Evolutionary conservation across 30 jellyfish, hydroid and myxozoan genomes (phyloP).

Genomic region (Pelagia noctiluca): DNA sequence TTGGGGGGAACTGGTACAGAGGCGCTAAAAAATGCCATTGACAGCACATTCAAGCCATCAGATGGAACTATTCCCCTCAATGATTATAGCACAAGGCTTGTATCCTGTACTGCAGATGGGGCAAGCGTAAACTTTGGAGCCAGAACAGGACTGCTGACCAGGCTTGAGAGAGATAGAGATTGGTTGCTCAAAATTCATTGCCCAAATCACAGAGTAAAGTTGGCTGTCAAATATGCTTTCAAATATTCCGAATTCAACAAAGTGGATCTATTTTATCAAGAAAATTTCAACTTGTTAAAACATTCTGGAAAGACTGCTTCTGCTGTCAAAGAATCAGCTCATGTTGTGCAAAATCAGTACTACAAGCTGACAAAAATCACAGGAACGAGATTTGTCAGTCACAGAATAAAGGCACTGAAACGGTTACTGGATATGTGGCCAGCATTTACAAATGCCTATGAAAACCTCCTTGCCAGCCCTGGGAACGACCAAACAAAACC

Average conservation of each 20-base stretch:
- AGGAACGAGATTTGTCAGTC: slow-evolving; percentile 67
- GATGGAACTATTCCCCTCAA: not conserved
- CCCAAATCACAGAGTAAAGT: slow-evolving; percentile 48
- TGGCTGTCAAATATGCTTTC: not conserved
- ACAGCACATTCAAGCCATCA: not conserved
- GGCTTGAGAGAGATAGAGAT: slow-evolving; percentile 16
- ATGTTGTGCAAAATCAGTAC: slow-evolving; percentile 57
- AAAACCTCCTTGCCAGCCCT: slow-evolving; percentile 17
- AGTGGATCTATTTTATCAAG: not conserved
- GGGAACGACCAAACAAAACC: slow-evolving; percentile 46
- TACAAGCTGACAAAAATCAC: slow-evolving; percentile 47
- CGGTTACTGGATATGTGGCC: slow-evolving; percentile 62
- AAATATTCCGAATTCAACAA: not conserved
- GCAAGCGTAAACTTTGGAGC: slow-evolving; percentile 67
- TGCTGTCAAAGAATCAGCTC: slow-evolving; percentile 41
- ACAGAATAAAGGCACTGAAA: slow-evolving; percentile 37
- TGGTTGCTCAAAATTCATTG: slow-evolving; percentile 71
- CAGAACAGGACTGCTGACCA: slow-evolving; percentile 39
- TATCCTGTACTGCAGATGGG: slow-evolving; percentile 65
- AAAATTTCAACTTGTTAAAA: slow-evolving; percentile 28
- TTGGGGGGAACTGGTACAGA: slow-evolving; percentile 37
- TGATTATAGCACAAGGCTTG: slow-evolving; percentile 17
- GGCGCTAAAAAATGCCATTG: not conserved
- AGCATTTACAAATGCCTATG: slow-evolving; percentile 53
- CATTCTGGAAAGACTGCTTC: slow-evolving; percentile 65